Evolutionary conservation across 1,140 invertebrate species (phyloP), one percentile per base, ranked within the genome.

Genomic region (Charaxes varanes): DNA sequence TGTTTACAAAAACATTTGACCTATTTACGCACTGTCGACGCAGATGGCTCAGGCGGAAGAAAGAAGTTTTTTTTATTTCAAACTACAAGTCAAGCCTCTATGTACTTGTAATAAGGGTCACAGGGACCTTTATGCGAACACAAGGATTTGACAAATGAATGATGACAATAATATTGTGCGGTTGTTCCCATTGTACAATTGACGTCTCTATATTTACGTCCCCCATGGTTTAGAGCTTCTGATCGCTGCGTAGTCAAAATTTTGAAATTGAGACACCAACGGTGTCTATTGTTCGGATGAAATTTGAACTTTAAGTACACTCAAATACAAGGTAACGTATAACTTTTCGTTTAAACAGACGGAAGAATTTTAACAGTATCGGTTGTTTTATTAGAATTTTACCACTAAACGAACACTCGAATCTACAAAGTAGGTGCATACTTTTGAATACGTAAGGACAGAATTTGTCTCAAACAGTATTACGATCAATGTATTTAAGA

Each of bases 91-190:
- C 45, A 57, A 66, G 46, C 43, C 54, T 38, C 40, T 66, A 50
- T 41, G 30, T 41, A 41, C 37, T 59, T 56, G 64, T 55, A 51
- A 51, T 63, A 62, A 65, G 59, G 57, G 38, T 41, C 40, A 56
- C 56, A 48, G 48, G 38, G 34, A 34, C 42, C 33, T 55, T 50
- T 51, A 33, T 48, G 37, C 35, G 37, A 48, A 43, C 53, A 43
- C 45, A 41, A 61, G 47, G 52, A 62, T 60, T 53, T 74, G 70
- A 78, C 73, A 78, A 74, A 74, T 71, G 68, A 67, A 68, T 63
- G 64, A 66, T 78, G 73, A 73, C 73, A 78, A 74, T 66, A 62
- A 66, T 70, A 78, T 78, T 74, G 68, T 70, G 65, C 54, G 62
- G 62, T 62, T 53, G 54, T 51, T 45, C 45, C 61, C 48, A 63